Evolutionary conservation across 2,113 vertebrate genomes (phyloP).

Genomic region (Probosciger aterrimus): DNA sequence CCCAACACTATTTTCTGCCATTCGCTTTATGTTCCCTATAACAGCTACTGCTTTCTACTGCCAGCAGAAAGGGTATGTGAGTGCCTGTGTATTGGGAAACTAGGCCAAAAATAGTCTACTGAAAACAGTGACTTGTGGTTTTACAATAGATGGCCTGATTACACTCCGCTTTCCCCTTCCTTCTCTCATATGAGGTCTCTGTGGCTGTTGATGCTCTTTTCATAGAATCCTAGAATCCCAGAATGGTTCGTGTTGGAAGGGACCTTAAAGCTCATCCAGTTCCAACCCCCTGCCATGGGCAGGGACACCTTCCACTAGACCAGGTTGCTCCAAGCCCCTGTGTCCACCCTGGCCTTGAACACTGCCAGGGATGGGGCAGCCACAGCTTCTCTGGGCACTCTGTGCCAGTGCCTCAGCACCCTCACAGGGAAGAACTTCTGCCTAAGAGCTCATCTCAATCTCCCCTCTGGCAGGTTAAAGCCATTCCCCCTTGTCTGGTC

Average conservation of each 20-base stretch:
- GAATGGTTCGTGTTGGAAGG: not conserved
- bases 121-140: not conserved
- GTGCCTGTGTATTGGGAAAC: not conserved
- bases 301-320: not conserved
- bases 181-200: not conserved
- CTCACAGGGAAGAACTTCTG: too few species aligned
- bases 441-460: not conserved
- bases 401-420: too few species aligned
- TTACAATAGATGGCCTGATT: not conserved
- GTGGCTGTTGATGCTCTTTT: not conserved
- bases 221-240: not conserved
- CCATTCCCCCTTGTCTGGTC: not conserved
- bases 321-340: not conserved
- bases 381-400: too few species aligned
- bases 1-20: not conserved
- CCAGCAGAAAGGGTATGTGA: not conserved
- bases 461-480: not conserved
- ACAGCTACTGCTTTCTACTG: not conserved
- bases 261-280: not conserved
- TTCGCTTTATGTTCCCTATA: not conserved
- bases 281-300: not conserved
- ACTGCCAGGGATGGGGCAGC: too few species aligned
- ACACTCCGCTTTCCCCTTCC: not conserved
- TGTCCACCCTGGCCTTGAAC: too few species aligned
- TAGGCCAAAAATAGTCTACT: not conserved